These are phyloP conservation scores for Leptatherina wallacei DNA, from an alignment of 2,797 vertebrate genomes.

Conservation along the genomic window DNA sequence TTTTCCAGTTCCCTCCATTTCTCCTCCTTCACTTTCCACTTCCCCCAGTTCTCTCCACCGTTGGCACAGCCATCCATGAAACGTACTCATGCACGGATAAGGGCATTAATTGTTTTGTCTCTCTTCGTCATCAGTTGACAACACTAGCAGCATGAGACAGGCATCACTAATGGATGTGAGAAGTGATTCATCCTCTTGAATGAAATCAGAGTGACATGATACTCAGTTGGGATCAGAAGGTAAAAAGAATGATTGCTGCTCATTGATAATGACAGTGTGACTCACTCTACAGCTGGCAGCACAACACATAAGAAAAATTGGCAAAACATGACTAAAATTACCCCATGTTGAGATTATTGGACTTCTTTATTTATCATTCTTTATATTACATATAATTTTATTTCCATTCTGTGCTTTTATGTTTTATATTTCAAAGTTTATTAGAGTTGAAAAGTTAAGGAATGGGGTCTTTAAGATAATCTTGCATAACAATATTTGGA, in stretches of 20 bases:
- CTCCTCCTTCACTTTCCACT: not conserved
- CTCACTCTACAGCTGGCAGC: not conserved
- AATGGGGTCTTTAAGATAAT: too few species aligned
- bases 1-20: constrained; percentile 13
- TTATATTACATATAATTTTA: not conserved
- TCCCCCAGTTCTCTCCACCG: not conserved
- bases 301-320: constrained; percentile 4
- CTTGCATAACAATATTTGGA: not conserved
- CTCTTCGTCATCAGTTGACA: constrained; percentile 42
- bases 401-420: not conserved
- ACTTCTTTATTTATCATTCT: not conserved
- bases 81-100: constrained; percentile 8
- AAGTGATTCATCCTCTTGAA: constrained; percentile 34
- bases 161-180: constrained; percentile 24
- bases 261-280: constrained; percentile 31
- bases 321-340: constrained; percentile 6
- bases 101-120: constrained; percentile 38
- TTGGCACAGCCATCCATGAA: constrained; percentile 5
- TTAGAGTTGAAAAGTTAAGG: not conserved
- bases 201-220: constrained; percentile 30
- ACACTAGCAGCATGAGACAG: constrained; percentile 25
- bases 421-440: not conserved
- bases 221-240: constrained; percentile 30
- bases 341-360: not conserved
- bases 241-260: constrained; percentile 27